Evolutionary conservation across 2,797 vertebrate genomes (phyloP), one percentile per base, ranked within the genome.

Genomic region (Chlorospingus flavigularis): DNA sequence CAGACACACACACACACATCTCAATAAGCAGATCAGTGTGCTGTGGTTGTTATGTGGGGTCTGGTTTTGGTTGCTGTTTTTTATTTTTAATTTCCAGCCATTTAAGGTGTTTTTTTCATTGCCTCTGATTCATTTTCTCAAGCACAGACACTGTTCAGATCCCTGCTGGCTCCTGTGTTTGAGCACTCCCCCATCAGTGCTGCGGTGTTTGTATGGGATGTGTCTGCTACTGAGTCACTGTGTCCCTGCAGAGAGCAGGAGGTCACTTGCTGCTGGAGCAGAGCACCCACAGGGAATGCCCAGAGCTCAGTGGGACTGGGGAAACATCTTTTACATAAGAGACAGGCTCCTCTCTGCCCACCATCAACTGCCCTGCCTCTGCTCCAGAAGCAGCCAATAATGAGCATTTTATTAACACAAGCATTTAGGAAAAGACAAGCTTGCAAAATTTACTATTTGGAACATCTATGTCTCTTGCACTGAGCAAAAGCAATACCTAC

Each of bases 191-290:
- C 78, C 43, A 31, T 17, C 72, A 70, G 63, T 10, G 2, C 26
- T 9, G 4, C 0, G 3, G 70, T 53, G 93, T 55, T 74, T 75
- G n/a, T 37, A 61, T 0, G 68, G 91, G 95, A 89, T 92, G 62
- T 74, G 73, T 60, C 66, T 94, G 93, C 88, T 67, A 19, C 77
- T 31, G 88, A 88, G 45, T 83, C 94, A 79, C 63, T 1, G 48
- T 10, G 23, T 50, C 74, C 92, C 94, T 30, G 75, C 84, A n/a
- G 82, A 86, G 84, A 93, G 77, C 83, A 40, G 2, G 85, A 90
- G 96, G 93, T 96, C 92, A 94, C 73, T 58, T 13, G 86, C 90
- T 73, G 89, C 71, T 9, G 8, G 43, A 67, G 72, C 92, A 71
- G 19, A 80, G 78, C 86, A 61, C 60, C 87, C 18, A 16, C 50